These are phyloP conservation scores for Drosophila neonasuta DNA, from an alignment of 2,888 invertebrate genomes.

Conservation along the genomic window DNA sequence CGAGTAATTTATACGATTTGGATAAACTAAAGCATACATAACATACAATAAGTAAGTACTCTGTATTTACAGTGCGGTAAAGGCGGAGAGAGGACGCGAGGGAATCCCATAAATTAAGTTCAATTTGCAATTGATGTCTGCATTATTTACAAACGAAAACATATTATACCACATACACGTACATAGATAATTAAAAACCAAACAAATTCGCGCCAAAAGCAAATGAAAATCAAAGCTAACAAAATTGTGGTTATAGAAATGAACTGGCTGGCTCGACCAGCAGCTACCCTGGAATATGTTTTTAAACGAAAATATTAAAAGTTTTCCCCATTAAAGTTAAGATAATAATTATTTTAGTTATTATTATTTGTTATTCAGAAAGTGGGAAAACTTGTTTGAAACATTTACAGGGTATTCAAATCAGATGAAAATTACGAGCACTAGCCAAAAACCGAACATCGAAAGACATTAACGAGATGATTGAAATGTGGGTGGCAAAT, in stretches of 20 bases:
- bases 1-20: conserved; percentile 34
- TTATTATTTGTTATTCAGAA: not conserved
- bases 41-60: conserved; percentile 30
- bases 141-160: conserved; percentile 56
- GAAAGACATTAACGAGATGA: conserved; percentile 42
- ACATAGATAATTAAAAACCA: conserved; percentile 57
- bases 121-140: conserved; percentile 63
- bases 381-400: not conserved
- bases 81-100: not conserved
- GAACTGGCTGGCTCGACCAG: not conserved
- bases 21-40: conserved; percentile 18
- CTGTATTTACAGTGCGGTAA: conserved; percentile 3
- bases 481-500: conserved; percentile 27
- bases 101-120: conserved; percentile 56
- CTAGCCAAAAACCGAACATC: conserved; percentile 10
- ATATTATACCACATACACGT: conserved; percentile 35
- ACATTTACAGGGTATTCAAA: not conserved
- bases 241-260: conserved; percentile 11
- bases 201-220: conserved; percentile 53
- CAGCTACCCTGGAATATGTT: not conserved
- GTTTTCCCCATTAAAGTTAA: not conserved
- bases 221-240: conserved; percentile 40
- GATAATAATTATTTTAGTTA: not conserved
- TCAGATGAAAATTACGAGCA: conserved; percentile 18
- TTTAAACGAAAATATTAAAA: not conserved